Evolutionary conservation across 2,888 invertebrate species (phyloP).

Genomic region (Leptinotarsa haldemani): DNA sequence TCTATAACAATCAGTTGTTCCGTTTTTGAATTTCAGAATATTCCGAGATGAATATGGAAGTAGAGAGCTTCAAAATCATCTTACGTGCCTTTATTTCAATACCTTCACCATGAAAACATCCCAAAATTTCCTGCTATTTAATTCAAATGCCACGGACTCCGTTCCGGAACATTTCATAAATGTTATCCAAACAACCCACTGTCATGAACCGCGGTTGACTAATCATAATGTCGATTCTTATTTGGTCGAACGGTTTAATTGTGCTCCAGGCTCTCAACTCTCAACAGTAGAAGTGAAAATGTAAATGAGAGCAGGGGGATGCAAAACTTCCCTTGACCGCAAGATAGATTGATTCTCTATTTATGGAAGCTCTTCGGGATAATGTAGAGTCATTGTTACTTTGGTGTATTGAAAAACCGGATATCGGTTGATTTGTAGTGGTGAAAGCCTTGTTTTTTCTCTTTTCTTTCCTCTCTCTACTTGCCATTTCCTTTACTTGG

Average conservation of each 20-base stretch:
- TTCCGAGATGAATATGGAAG: neutral
- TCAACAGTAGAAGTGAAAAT: constrained; percentile 55
- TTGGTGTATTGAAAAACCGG: constrained; percentile 53
- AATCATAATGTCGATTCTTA: constrained; percentile 53
- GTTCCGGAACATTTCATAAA: constrained; percentile 23
- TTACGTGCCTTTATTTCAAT: neutral
- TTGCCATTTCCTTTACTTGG: constrained; percentile 13
- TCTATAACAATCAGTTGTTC: no score
- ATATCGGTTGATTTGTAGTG: constrained; percentile 49
- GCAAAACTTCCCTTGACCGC: constrained; percentile 57
- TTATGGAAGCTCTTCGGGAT: constrained; percentile 57
- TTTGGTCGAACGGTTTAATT: constrained; percentile 57
- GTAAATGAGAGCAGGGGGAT: constrained; percentile 56
- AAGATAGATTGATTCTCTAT: constrained; percentile 60
- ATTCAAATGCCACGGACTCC: constrained; percentile 4
- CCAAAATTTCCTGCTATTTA: constrained; percentile 1
- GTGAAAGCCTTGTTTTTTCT: constrained; percentile 41
- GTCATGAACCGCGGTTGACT: constrained; percentile 50
- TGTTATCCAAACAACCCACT: constrained; percentile 48
- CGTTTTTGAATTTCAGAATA: neutral
- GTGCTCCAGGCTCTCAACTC: constrained; percentile 49
- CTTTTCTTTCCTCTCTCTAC: constrained; percentile 11
- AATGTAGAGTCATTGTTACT: constrained; percentile 60
- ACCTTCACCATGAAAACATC: neutral
- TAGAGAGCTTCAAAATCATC: neutral